A percentile compares a stretch with the other conserved stretches of the same genome.
phyloP scores from a whole-genome alignment of 2,113 vertebrate genomes.

The Centrocercus urophasianus region DNA sequence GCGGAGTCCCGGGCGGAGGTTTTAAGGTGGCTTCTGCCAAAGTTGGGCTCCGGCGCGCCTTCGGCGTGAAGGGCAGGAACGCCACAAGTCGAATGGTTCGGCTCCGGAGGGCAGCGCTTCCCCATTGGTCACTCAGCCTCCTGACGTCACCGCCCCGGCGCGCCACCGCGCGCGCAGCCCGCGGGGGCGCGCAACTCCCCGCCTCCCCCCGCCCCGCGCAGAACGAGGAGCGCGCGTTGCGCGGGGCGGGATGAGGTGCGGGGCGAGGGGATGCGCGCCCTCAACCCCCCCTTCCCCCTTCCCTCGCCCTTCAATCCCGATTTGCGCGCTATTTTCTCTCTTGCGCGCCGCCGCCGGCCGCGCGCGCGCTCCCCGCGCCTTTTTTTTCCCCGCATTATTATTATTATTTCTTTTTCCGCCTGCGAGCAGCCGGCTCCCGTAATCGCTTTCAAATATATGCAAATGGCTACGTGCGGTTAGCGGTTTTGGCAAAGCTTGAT shows the following conservation, averaged over 20 bases:
- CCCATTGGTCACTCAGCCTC: slow-evolving; percentile 92
- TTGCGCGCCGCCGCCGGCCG: slow-evolving; percentile 70
- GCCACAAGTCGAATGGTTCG: slow-evolving; percentile 97
- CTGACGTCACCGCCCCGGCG: slow-evolving; percentile 90
- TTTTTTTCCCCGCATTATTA: slow-evolving; percentile 73
- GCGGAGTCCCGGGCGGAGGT: slow-evolving; percentile 89
- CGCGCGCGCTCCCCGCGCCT: slow-evolving; percentile 82
- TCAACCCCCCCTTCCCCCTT: too few species aligned
- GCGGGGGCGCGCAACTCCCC: background rate
- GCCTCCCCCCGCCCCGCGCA: background rate
- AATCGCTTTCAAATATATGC: slow-evolving; percentile 93
- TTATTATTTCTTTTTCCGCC: background rate
- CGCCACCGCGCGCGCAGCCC: background rate
- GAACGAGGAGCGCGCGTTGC: background rate
- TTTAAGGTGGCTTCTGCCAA: slow-evolving; percentile 95
- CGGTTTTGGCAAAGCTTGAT: slow-evolving; percentile 90
- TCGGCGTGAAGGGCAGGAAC: slow-evolving; percentile 91
- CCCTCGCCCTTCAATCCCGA: too few species aligned
- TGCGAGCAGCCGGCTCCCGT: slow-evolving; percentile 87
- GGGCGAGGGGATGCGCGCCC: background rate
- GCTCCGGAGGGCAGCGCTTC: slow-evolving; percentile 97
- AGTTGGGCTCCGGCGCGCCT: slow-evolving; percentile 92
- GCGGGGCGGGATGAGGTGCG: background rate
- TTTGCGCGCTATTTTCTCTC: slow-evolving; percentile 53
- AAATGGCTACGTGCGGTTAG: slow-evolving; percentile 93